These are phyloP conservation scores for Bombus haemorrhoidalis DNA, from an alignment of 1,140 invertebrate species.

Conservation along the genomic window DNA sequence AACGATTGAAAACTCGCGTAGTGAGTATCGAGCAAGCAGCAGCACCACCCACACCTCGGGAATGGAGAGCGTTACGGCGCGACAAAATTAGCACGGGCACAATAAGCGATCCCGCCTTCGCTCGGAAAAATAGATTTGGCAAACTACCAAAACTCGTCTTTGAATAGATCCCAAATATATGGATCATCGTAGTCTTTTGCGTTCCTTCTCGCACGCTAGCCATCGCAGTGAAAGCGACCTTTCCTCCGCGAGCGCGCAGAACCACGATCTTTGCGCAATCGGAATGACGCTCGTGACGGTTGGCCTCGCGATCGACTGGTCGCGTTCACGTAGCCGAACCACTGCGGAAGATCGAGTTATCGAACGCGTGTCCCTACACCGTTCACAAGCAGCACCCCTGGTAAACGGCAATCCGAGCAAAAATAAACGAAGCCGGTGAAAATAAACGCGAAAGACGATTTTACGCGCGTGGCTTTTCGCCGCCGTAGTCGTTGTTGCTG, in stretches of 20 bases:
- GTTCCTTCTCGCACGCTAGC: constrained; percentile 18
- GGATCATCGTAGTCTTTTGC: constrained; percentile 64
- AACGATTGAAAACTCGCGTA: constrained; percentile 9
- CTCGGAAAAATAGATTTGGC: constrained; percentile 81
- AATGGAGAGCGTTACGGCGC: constrained; percentile 59
- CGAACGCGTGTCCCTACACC: too few relatives aligned
- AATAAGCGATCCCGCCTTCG: constrained; percentile 79
- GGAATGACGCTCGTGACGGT: too few relatives aligned
- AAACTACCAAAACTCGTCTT: constrained; percentile 74
- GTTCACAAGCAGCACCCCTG: constrained; percentile 4
- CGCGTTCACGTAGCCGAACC: not conserved
- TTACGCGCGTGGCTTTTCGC: constrained; percentile 59
- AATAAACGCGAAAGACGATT: constrained; percentile 74
- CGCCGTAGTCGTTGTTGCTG: not conserved
- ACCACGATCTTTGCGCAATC: not conserved
- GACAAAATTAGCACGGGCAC: constrained; percentile 79
- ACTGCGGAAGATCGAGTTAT: not conserved
- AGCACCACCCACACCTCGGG: constrained; percentile 46
- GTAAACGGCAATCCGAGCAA: constrained; percentile 58
- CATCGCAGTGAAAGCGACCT: constrained; percentile 5
- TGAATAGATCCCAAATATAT: constrained; percentile 81
- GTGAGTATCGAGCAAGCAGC: not conserved
- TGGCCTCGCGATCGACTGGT: not conserved
- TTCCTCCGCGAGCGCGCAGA: not conserved
- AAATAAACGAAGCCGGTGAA: constrained; percentile 73